These are phyloP conservation scores for Scelioninae gen. 1 DNA, from an alignment of 2,888 invertebrate species.

Conservation along the genomic window DNA sequence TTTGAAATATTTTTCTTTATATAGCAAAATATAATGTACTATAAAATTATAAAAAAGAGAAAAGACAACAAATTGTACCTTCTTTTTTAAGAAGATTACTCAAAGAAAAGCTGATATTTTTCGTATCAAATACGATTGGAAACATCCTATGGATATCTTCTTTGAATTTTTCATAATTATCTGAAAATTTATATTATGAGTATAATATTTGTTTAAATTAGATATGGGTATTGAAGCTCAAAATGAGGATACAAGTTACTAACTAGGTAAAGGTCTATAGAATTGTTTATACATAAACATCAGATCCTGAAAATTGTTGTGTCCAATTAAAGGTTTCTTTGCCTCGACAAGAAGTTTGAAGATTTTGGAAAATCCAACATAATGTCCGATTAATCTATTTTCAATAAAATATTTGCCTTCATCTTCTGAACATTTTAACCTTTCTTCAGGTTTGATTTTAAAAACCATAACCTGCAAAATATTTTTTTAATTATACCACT, in stretches of 20 bases:
- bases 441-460: conserved; percentile 12
- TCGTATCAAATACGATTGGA: conserved; percentile 90
- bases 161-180: conserved; percentile 88
- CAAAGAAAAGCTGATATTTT: conserved; percentile 88
- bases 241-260: conserved; percentile 57
- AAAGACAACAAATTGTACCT: conserved; percentile 71
- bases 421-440: not conserved
- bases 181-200: conserved; percentile 78
- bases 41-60: not conserved
- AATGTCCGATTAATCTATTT: conserved; percentile 85
- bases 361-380: conserved; percentile 89
- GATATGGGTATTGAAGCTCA: not conserved
- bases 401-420: conserved; percentile 83
- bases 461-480: conserved; percentile 25
- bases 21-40: no score
- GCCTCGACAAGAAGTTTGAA: conserved; percentile 86
- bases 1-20: conserved; percentile 6
- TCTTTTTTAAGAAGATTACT: conserved; percentile 84
- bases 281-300: conserved; percentile 90
- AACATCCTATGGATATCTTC: conserved; percentile 87
- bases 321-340: conserved; percentile 90
- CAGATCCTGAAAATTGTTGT: conserved; percentile 90
- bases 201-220: not conserved
- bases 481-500: no score
- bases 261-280: conserved; percentile 88